Percentiles rank a stretch among this genome's conserved stretches.
Conservation (phyloP, 2,888 invertebrate species). For the Ypsolopha sequella region DNA sequence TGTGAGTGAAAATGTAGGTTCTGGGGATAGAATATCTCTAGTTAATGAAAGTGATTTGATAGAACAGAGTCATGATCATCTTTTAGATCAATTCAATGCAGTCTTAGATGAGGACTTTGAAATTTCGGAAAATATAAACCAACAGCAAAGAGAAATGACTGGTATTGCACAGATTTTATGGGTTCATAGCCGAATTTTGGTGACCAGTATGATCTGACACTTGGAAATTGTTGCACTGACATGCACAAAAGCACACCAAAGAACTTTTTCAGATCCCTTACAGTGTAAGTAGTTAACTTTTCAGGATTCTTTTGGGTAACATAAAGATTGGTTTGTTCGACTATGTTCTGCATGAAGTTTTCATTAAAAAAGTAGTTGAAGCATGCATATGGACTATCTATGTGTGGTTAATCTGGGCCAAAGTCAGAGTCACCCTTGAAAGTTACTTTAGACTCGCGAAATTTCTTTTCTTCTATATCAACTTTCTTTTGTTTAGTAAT, state of each 20-base stretch:
- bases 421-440: background rate
- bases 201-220: conserved; percentile 18
- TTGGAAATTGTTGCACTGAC: conserved; percentile 17
- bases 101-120: too few relatives aligned
- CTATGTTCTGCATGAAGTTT: background rate
- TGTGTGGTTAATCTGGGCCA: background rate
- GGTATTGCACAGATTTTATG: too few relatives aligned
- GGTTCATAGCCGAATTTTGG: conserved; percentile 16
- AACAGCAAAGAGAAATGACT: too few relatives aligned
- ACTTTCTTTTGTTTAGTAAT: background rate
- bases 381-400: too few relatives aligned
- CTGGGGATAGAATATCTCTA: too few relatives aligned
- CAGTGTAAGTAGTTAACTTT: background rate
- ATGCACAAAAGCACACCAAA: conserved; percentile 18
- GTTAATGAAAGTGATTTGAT: too few relatives aligned
- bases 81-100: too few relatives aligned
- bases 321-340: background rate
- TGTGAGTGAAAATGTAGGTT: too few relatives aligned
- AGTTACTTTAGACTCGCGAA: background rate
- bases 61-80: too few relatives aligned
- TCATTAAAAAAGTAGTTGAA: too few relatives aligned
- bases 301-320: background rate
- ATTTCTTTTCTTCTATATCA: background rate
- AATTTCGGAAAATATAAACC: too few relatives aligned
- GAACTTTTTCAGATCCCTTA: conserved; percentile 11